These are phyloP conservation scores for Poeciliopsis presidionis DNA, from an alignment of 2,797 vertebrate species.

Conservation along the genomic window DNA sequence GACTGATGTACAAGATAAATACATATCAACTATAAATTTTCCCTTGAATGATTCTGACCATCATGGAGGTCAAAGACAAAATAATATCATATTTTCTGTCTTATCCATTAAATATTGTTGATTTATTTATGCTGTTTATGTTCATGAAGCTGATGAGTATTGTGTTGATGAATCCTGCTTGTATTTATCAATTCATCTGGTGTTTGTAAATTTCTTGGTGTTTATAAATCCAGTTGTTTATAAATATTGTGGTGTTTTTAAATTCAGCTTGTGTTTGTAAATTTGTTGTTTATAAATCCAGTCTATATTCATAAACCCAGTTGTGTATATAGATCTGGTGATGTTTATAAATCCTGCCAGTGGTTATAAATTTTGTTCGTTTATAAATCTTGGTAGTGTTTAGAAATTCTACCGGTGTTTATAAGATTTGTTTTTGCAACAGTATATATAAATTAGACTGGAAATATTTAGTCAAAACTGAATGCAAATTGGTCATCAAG, in stretches of 20 bases:
- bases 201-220: too few species aligned
- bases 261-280: not conserved
- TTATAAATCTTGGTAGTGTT: not conserved
- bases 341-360: not conserved
- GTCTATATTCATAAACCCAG: not conserved
- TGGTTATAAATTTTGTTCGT: not conserved
- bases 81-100: not conserved
- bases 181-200: not conserved
- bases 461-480: not conserved
- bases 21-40: not conserved
- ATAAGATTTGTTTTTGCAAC: not conserved
- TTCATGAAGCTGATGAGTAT: not conserved
- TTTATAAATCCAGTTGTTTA: not conserved
- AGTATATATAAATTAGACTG: not conserved
- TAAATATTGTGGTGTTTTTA: not conserved
- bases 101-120: not conserved
- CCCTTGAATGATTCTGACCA: not conserved
- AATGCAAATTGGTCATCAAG: too few species aligned
- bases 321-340: not conserved
- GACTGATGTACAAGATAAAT: too few species aligned
- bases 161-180: not conserved
- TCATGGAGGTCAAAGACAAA: not conserved
- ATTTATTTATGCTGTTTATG: too few species aligned
- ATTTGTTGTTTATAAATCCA: not conserved
- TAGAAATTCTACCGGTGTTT: not conserved